phyloP scores from a whole-genome alignment of 2,797 vertebrate genomes.

The Botia almorhae region DNA sequence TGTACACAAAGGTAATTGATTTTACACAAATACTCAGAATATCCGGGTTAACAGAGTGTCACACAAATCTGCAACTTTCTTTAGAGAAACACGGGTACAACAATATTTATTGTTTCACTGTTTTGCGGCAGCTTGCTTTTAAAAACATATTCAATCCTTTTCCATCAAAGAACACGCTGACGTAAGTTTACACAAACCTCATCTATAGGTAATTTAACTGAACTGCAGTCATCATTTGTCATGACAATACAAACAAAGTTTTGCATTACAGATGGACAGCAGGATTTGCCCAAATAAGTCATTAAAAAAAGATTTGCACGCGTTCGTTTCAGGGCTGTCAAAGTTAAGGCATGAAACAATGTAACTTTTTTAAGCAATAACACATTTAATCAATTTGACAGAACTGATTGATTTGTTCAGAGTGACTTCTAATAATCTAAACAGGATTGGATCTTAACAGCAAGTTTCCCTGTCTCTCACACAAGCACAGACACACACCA shows the following conservation, averaged over 20 bases:
- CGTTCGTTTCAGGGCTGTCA: background rate
- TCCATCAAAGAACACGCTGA: background rate
- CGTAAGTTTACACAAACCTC: background rate
- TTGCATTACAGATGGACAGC: constrained; percentile 3
- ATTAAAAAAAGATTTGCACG: background rate
- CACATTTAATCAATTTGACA: too few relatives aligned
- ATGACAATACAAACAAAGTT: constrained; percentile 5
- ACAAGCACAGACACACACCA: too few relatives aligned
- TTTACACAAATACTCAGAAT: background rate
- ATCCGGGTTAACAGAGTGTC: background rate
- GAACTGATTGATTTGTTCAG: too few relatives aligned
- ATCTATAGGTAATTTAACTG: background rate
- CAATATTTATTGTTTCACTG: too few relatives aligned
- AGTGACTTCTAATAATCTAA: too few relatives aligned
- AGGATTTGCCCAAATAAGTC: background rate
- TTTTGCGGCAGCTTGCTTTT: background rate
- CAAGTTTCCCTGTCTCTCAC: too few relatives aligned
- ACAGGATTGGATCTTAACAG: too few relatives aligned
- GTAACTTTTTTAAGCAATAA: background rate
- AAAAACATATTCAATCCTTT: background rate
- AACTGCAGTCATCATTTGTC: background rate
- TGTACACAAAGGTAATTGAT: background rate
- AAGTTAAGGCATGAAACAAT: background rate
- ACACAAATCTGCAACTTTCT: background rate
- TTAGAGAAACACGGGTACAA: background rate